phyloP scores from a whole-genome alignment of 2,888 invertebrate species.

The Archips crataeganus region DNA sequence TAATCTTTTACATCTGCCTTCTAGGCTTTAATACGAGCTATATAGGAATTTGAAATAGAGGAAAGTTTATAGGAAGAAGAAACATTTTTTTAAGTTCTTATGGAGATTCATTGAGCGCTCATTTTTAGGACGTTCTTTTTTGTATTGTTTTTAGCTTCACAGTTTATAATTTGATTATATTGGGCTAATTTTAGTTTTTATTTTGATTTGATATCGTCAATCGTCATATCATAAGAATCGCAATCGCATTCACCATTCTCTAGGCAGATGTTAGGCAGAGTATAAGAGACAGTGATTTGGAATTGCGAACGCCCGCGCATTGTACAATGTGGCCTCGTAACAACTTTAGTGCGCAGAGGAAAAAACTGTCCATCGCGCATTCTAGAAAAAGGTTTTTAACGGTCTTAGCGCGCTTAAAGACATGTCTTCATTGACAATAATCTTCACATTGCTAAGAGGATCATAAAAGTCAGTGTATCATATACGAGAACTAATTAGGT shows the following conservation, averaged over 20 bases:
- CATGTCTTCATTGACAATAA: background rate
- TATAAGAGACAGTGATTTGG: too few species aligned
- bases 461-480: background rate
- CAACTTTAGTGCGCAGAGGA: too few species aligned
- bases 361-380: background rate
- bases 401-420: background rate
- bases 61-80: constrained; percentile 59
- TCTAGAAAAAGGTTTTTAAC: background rate
- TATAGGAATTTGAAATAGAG: constrained; percentile 56
- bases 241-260: too few species aligned
- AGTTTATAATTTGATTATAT: background rate
- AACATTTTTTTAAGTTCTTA: constrained; percentile 42
- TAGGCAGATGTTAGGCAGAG: too few species aligned
- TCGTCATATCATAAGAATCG: background rate
- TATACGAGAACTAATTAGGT: background rate
- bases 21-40: constrained; percentile 61
- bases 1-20: constrained; percentile 73
- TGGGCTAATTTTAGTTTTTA: background rate
- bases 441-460: background rate
- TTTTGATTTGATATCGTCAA: background rate
- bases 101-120: background rate
- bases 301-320: too few species aligned
- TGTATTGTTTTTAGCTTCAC: background rate
- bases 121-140: background rate
- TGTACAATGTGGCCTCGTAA: too few species aligned